Evolutionary conservation across 1,140 invertebrate species (phyloP).

Genomic region (Zaprionus gabonicus): DNA sequence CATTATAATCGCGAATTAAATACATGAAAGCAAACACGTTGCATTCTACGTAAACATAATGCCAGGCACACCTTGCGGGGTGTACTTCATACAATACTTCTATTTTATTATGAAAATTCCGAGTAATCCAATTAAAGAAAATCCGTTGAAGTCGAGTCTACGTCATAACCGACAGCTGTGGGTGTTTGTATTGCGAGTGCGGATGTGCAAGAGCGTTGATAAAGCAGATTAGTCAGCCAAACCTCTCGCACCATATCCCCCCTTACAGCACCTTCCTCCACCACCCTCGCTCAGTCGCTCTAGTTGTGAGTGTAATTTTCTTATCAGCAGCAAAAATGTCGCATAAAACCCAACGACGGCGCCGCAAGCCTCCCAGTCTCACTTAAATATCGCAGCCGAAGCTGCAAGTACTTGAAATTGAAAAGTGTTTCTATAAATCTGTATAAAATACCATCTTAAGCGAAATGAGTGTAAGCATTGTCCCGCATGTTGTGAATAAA

Average conservation of each 20-base stretch:
- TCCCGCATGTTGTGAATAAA: background rate
- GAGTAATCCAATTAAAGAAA: background rate
- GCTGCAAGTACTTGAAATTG: conserved; percentile 2
- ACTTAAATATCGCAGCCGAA: conserved; percentile 27
- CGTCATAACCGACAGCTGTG: conserved; percentile 6
- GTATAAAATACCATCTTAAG: background rate
- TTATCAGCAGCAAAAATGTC: conserved; percentile 58
- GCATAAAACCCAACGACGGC: conserved; percentile 52
- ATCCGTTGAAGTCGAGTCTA: background rate
- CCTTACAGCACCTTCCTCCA: background rate
- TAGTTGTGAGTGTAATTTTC: conserved; percentile 29
- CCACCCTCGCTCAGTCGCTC: conserved; percentile 10
- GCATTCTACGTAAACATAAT: conserved; percentile 2
- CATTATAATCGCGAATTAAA: background rate
- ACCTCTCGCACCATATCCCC: background rate
- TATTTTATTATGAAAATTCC: conserved; percentile 1
- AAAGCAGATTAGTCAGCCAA: conserved; percentile 60
- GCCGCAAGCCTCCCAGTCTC: conserved; percentile 33
- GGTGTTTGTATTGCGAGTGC: background rate
- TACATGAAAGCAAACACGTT: conserved; percentile 1
- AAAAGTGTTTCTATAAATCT: conserved; percentile 1
- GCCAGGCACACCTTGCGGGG: background rate
- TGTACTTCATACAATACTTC: background rate
- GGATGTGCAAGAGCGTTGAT: conserved; percentile 15
- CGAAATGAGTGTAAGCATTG: conserved; percentile 38